Base-by-base conservation (phyloP, 2,113 vertebrate genomes). In the Ailuropoda melanoleuca region DNA sequence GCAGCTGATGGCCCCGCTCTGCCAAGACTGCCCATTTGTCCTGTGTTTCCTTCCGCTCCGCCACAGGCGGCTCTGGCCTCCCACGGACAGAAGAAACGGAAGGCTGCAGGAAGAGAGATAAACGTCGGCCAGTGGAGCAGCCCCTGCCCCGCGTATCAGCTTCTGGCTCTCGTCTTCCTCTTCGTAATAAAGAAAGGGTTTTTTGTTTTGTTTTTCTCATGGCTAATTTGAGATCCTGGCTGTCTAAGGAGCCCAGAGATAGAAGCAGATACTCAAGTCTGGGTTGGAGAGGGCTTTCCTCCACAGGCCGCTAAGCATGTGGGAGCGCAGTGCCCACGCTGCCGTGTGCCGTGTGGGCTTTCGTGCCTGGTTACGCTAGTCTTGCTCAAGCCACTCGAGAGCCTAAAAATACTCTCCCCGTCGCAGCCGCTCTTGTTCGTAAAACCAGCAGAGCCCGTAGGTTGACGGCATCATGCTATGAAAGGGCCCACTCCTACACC, bases 181-280 rank as follows among this genome's bases (percentile, higher is more conserved):
- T 75, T 31, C 14, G 29, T 10, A 62, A 75, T 24, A 86, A 88
- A 87, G 83, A 66, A 24, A 8, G 19, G 68, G 18, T 7, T 64
- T 83, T 89, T 31, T 24, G 39, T 56, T 50, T 60, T 88, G 92
- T 13, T 46, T 34, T 66, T 39, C 88, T 78, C 2, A 0, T 8
- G 93, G 75, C 56, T 93, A 37, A 77, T 96, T 88, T 48, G 81
- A 93, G 93, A 80, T 66, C 75, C 84, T 37, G 60, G 84, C 72
- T 83, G 72, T 81, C 87, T 68, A 56, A 70, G 77, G 96, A 93
- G 87, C 62, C 39, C 53, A 7, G 39, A 29, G 88, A 48, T n/a
- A 60, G 64, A 39, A 60, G 46, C 74, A 24, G 95, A 81, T 80
- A 83, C 93, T 95, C 53, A 53, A 3, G 85, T 17, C 90, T 3